Percentiles rank a stretch among this genome's conserved stretches.
Evolutionary conservation across 92 coral and sea anemone species (phyloP).

Genomic region (Porites evermanni): DNA sequence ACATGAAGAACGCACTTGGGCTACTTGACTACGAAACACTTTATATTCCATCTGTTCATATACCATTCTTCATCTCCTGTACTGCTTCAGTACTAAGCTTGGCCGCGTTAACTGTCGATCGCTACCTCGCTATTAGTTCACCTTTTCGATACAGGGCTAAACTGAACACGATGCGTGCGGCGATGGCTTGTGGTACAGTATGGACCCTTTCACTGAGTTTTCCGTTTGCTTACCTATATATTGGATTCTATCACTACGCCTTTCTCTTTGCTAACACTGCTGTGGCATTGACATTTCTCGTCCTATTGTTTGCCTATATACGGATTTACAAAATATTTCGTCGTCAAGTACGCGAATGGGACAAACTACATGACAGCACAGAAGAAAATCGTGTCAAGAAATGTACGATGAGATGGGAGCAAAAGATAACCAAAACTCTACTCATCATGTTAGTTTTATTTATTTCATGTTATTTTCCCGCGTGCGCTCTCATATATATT

Average conservation of each 20-base stretch:
- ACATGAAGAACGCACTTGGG: conserved; percentile 84
- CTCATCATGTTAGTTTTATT: conserved; percentile 84
- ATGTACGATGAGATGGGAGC: conserved; percentile 72
- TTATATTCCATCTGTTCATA: conserved; percentile 72
- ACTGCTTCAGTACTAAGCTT: conserved; percentile 94
- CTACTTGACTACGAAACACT: conserved; percentile 58
- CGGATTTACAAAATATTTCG: conserved; percentile 82
- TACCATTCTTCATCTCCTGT: conserved; percentile 95
- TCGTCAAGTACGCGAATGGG: conserved; percentile 83
- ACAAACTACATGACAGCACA: conserved; percentile 76
- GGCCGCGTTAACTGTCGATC: conserved; percentile 86
- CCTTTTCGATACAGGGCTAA: conserved; percentile 73
- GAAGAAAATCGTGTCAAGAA: conserved; percentile 72
- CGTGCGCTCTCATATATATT: conserved; percentile 81
- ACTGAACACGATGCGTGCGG: conserved; percentile 73
- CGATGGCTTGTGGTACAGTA: conserved; percentile 65
- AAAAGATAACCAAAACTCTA: conserved; percentile 89
- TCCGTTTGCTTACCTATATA: conserved; percentile 85
- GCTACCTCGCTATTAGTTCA: conserved; percentile 88
- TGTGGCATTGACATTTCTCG: conserved; percentile 74
- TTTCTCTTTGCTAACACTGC: conserved; percentile 95
- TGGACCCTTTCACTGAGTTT: conserved; percentile 84
- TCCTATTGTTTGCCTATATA: conserved; percentile 80
- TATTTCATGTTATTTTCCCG: conserved; percentile 81
- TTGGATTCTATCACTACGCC: conserved; percentile 85